Conservation (phyloP, 2,888 invertebrate genomes). For the Autographa gamma region DNA sequence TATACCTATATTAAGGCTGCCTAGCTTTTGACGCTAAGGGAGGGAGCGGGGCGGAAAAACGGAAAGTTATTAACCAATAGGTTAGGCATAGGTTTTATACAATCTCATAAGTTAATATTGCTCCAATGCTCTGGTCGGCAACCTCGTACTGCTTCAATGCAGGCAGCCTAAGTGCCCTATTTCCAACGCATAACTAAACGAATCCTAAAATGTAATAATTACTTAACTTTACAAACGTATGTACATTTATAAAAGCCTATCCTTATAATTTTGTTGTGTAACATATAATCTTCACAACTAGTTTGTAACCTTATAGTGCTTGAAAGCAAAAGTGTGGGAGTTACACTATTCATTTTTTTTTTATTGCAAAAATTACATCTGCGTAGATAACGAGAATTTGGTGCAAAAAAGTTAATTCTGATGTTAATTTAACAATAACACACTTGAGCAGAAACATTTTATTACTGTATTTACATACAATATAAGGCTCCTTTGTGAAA, state of each 20-base stretch:
- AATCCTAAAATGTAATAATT: slow-evolving; percentile 28
- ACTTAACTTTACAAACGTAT: slow-evolving; percentile 49
- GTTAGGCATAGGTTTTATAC: too few relatives aligned
- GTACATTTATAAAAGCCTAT: slow-evolving; percentile 49
- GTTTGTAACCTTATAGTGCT: slow-evolving; percentile 5
- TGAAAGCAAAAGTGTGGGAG: not conserved
- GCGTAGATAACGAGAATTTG: slow-evolving; percentile 16
- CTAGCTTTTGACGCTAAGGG: too few relatives aligned
- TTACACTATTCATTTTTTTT: not conserved
- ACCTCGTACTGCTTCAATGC: too few relatives aligned
- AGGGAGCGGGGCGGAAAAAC: too few relatives aligned
- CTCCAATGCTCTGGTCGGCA: too few relatives aligned
- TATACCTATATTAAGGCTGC: not conserved
- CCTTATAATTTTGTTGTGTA: slow-evolving; percentile 14
- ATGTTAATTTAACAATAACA: slow-evolving; percentile 28
- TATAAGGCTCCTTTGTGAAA: slow-evolving; percentile 46
- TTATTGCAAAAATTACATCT: slow-evolving; percentile 13
- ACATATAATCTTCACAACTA: slow-evolving; percentile 20
- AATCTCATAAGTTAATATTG: too few relatives aligned
- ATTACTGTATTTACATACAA: slow-evolving; percentile 13
- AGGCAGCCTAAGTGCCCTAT: not conserved
- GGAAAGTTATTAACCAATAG: too few relatives aligned
- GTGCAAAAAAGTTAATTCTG: slow-evolving; percentile 13
- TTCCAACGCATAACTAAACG: slow-evolving; percentile 23
- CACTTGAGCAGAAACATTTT: slow-evolving; percentile 18